Evolutionary conservation across 1,140 invertebrate genomes (phyloP).

Genomic region (Euwallacea similis): DNA sequence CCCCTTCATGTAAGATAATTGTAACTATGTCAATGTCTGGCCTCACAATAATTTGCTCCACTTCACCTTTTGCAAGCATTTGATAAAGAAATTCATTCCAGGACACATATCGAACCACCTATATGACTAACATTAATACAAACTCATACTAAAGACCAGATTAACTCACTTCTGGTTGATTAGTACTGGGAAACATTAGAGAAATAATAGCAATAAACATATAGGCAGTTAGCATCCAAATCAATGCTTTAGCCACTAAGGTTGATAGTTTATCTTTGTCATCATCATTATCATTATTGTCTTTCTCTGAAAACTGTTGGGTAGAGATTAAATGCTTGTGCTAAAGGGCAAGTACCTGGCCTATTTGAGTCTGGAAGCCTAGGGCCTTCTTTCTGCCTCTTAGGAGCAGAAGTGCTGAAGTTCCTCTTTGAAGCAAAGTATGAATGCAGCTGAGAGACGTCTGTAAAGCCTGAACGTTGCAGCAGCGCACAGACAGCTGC

Average conservation of each 20-base stretch:
- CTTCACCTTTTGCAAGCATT: conserved; percentile 91
- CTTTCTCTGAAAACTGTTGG: conserved; percentile 10
- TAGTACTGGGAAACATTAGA: conserved; percentile 68
- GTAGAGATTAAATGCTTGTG: conserved; percentile 45
- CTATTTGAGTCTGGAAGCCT: conserved; percentile 14
- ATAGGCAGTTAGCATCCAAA: conserved; percentile 76
- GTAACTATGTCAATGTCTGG: conserved; percentile 83
- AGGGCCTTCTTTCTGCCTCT: conserved; percentile 42
- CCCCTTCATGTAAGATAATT: conserved; percentile 81
- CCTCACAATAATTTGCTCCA: conserved; percentile 81
- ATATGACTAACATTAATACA: conserved; percentile 12
- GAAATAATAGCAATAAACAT: conserved; percentile 71
- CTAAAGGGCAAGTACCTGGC: conserved; percentile 13
- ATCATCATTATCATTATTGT: conserved; percentile 56
- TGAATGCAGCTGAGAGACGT: conserved; percentile 49
- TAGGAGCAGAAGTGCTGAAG: conserved; percentile 42
- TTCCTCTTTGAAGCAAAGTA: conserved; percentile 42
- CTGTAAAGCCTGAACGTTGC: conserved; percentile 51
- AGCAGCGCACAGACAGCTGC: conserved; percentile 52
- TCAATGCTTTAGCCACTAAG: conserved; percentile 69
- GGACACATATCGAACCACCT: conserved; percentile 72
- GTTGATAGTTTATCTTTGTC: conserved; percentile 67
- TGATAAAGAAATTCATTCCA: conserved; percentile 96
- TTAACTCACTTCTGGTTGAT: conserved; percentile 68
- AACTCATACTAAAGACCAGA: not conserved